Percentiles rank a stretch among this genome's conserved stretches.
Evolutionary conservation across 2,797 vertebrate genomes (phyloP).

Genomic region (Ceryle rudis): DNA sequence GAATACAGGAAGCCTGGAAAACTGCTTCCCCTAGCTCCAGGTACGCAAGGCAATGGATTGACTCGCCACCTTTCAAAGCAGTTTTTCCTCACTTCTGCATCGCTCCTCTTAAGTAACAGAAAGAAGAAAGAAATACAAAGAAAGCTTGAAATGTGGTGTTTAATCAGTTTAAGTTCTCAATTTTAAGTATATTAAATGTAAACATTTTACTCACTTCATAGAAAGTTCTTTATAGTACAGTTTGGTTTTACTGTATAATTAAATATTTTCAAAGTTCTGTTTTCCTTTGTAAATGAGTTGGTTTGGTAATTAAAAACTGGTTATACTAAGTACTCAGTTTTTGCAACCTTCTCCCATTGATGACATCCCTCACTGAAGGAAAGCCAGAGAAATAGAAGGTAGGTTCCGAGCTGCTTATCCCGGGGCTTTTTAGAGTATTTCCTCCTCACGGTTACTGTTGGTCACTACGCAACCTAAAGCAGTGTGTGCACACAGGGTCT

Average conservation of each 20-base stretch:
- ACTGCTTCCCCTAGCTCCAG: not conserved
- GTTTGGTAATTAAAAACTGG: constrained; percentile 69
- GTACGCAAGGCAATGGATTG: not conserved
- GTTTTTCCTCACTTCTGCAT: not conserved
- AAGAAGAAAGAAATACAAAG: constrained; percentile 12
- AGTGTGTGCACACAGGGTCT: too few species aligned
- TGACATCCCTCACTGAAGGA: not conserved
- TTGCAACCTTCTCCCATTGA: not conserved
- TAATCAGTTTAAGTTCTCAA: constrained; percentile 68
- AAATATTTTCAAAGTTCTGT: constrained; percentile 57
- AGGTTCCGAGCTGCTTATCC: not conserved
- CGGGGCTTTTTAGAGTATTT: not conserved
- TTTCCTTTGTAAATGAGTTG: constrained; percentile 59
- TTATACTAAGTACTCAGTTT: constrained; percentile 32
- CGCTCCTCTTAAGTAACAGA: not conserved
- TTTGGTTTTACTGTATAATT: constrained; percentile 68
- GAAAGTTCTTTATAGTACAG: constrained; percentile 45
- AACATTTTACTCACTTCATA: constrained; percentile 64
- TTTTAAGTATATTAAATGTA: constrained; percentile 53
- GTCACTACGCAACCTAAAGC: not conserved
- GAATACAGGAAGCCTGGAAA: not conserved
- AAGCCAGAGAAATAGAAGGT: not conserved
- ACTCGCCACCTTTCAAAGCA: not conserved
- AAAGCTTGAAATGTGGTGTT: constrained; percentile 4
- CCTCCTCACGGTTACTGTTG: not conserved